Percentiles rank a stretch among this genome's conserved stretches.
phyloP scores from a whole-genome alignment of 2,113 vertebrate genomes.

The Bucco capensis region DNA sequence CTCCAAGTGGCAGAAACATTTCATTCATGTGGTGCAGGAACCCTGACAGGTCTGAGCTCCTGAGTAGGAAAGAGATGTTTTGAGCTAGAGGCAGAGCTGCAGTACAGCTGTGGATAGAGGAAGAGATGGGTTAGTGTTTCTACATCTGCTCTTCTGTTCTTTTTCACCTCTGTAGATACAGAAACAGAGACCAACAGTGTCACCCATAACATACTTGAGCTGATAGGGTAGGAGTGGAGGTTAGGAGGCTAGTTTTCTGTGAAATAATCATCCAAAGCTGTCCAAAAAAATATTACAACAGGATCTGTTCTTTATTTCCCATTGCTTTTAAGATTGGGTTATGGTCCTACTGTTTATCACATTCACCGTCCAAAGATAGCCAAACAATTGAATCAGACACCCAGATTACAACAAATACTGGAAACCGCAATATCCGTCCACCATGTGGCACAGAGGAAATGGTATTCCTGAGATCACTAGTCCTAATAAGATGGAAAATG shows the following conservation, averaged over 20 bases:
- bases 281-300: constrained; percentile 7
- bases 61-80: neutral
- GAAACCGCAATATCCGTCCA: neutral
- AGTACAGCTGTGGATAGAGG: neutral
- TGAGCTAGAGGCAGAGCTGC: neutral
- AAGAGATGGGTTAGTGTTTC: neutral
- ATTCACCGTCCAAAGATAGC: constrained; percentile 52
- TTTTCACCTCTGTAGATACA: neutral
- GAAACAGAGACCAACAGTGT: neutral
- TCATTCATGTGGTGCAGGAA: accelerated
- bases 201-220: neutral
- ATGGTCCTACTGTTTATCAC: constrained; percentile 45
- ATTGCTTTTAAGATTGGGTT: constrained; percentile 58
- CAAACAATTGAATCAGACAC: constrained; percentile 56
- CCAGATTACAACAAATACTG: constrained; percentile 32
- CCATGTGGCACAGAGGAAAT: constrained; percentile 28
- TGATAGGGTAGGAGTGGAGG: neutral
- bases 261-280: constrained; percentile 3
- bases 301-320: constrained; percentile 33
- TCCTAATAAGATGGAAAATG: neutral
- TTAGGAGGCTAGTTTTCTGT: neutral
- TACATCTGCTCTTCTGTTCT: neutral
- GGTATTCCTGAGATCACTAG: neutral
- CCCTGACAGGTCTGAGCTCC: neutral
- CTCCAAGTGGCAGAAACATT: neutral